Base-by-base conservation (phyloP, 1,140 invertebrate genomes). In the Drosophila tsacasi region DNA sequence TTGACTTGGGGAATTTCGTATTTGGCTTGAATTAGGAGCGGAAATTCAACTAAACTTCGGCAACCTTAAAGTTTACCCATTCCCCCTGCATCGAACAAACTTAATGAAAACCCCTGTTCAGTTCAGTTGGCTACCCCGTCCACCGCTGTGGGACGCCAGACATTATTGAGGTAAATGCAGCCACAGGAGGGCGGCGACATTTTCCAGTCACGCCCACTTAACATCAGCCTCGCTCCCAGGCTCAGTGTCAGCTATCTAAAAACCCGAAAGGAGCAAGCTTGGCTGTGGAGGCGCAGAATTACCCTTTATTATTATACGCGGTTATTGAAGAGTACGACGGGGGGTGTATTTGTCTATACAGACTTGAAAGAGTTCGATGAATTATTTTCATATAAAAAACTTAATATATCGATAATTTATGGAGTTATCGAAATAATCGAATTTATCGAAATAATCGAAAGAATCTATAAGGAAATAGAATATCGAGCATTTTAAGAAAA, bases 131-230 rank as follows among this genome's bases (percentile, higher is more conserved):
- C 7, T 7, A 7, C 17, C 17, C 40, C 19, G 4, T 3, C 66
- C 2, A 23, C 25, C 35, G 23, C 32, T 47, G 68, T 9, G 63
- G 63, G n/a, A 21, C 10, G 19, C 63, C 79, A 76, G 81, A 76
- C 81, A 72, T 80, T 71, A 32, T 49, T 67, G 63, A 68, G 67
- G 67, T 55, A 52, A 46, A 27, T 72, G 52, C 69, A 72, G 35
- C 66, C 50, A 55, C 66, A 71, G 42, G 42, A 30, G 35, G 69
- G 54, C 42, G 66, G 42, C 77, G 64, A 81, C 71, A 81, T 69
- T 60, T 69, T 59, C 69, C 71, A 87, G 83, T 86, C 66, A 72
- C 83, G 84, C 76, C 83, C 73, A 77, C 79, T 87, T 87, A 83
- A 73, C 52, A 71, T 52, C 44, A 64, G 63, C 27, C 59, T 57